These are phyloP conservation scores for Drosophila paracracens DNA, from an alignment of 2,888 invertebrate species.

Conservation along the genomic window DNA sequence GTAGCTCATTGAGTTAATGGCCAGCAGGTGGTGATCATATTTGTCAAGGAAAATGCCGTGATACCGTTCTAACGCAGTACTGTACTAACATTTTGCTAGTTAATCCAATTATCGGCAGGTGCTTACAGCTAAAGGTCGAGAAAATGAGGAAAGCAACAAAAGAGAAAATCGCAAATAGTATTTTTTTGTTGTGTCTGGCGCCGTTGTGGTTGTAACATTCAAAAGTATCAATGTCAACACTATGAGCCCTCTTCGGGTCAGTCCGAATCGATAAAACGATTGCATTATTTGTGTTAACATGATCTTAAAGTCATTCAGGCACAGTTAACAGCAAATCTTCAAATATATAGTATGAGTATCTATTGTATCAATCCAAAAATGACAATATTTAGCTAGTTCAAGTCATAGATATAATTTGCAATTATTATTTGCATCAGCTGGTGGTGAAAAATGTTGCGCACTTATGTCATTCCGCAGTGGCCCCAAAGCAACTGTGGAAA, in stretches of 20 bases:
- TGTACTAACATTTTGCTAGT: constrained; percentile 49
- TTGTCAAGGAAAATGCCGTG: constrained; percentile 39
- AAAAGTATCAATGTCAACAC: constrained; percentile 67
- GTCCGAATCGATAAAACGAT: constrained; percentile 46
- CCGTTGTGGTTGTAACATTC: constrained; percentile 59
- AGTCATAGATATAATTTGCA: background rate
- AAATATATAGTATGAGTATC: background rate
- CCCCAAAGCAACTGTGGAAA: constrained; percentile 30
- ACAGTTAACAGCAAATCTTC: background rate
- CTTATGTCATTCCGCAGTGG: constrained; percentile 66
- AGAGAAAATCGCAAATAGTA: constrained; percentile 36
- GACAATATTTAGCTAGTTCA: background rate
- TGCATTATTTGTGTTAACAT: constrained; percentile 5
- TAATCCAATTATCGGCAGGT: constrained; percentile 68
- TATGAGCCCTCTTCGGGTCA: constrained; percentile 11
- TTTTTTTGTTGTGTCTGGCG: constrained; percentile 52
- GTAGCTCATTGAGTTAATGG: constrained; percentile 71
- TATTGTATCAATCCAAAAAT: background rate
- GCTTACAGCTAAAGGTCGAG: constrained; percentile 63
- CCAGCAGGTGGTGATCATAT: constrained; percentile 64
- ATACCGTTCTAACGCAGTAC: constrained; percentile 35
- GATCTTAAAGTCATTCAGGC: background rate
- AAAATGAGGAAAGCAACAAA: constrained; percentile 38
- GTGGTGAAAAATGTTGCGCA: constrained; percentile 30
- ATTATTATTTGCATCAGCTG: constrained; percentile 7